Percentiles rank a stretch among this genome's conserved stretches.
Evolutionary conservation across 2,888 invertebrate species (phyloP).

Genomic region (Calliopum simillimum): DNA sequence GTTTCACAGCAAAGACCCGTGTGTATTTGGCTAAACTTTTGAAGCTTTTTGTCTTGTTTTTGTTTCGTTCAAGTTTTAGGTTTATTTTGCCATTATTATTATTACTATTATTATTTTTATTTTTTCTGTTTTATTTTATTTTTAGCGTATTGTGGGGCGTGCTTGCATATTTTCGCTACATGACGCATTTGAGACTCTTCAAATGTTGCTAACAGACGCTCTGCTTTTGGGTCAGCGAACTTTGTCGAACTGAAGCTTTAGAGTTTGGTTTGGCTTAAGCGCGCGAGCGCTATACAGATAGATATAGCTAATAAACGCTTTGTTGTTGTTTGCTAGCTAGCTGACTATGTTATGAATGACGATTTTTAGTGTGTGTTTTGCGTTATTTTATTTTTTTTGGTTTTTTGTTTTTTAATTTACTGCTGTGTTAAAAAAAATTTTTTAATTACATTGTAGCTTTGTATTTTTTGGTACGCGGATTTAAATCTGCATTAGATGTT

Average conservation of each 20-base stretch:
- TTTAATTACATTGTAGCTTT: conserved; percentile 45
- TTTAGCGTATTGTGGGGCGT: conserved; percentile 10
- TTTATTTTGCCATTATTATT: not conserved
- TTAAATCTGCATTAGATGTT: conserved; percentile 14
- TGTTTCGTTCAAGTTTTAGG: not conserved
- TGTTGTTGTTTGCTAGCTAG: too few species aligned
- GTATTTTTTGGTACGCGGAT: conserved; percentile 39
- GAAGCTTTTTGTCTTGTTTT: conserved; percentile 11
- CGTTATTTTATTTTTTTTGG: not conserved
- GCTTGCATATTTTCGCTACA: conserved; percentile 22
- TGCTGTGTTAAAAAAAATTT: not conserved
- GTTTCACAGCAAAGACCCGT: too few species aligned
- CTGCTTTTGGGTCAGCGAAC: conserved; percentile 58
- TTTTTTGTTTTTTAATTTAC: too few species aligned
- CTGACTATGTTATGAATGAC: too few species aligned
- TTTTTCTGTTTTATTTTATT: conserved; percentile 27
- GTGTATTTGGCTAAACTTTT: too few species aligned
- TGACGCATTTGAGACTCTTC: not conserved
- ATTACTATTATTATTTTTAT: conserved; percentile 36
- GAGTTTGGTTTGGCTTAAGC: not conserved
- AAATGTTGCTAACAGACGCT: conserved; percentile 8
- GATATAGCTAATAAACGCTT: not conserved
- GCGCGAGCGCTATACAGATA: conserved; percentile 3
- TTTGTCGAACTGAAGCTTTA: conserved; percentile 39
- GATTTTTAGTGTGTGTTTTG: conserved; percentile 5